These are phyloP conservation scores for Leptothorax acervorum DNA, from an alignment of 2,888 invertebrate genomes.

Conservation along the genomic window DNA sequence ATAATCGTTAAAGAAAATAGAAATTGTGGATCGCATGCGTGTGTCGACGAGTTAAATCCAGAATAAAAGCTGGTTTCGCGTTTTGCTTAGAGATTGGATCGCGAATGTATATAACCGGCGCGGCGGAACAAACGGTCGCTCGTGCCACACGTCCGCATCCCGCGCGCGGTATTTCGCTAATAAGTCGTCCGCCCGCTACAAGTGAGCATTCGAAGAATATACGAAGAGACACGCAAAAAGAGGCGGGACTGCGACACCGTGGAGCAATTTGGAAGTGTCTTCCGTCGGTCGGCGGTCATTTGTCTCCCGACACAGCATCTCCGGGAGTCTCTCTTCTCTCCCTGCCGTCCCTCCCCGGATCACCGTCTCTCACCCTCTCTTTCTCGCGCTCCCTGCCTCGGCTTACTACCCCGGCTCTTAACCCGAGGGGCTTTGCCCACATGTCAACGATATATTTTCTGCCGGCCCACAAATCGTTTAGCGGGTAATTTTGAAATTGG, in stretches of 20 bases:
- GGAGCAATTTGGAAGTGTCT: constrained; percentile 78
- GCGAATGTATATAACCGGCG: constrained; percentile 17
- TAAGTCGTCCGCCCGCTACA: constrained; percentile 72
- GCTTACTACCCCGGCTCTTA: constrained; percentile 69
- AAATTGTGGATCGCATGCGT: neutral
- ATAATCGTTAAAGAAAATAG: neutral
- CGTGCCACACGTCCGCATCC: constrained; percentile 74
- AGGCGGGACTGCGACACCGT: constrained; percentile 76
- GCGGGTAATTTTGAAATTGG: constrained; percentile 85
- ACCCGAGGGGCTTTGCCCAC: constrained; percentile 78
- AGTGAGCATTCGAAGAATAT: constrained; percentile 65
- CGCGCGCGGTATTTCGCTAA: constrained; percentile 71
- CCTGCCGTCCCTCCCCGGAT: constrained; percentile 34
- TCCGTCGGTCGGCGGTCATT: constrained; percentile 82
- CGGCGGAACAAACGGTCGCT: constrained; percentile 44
- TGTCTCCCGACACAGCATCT: constrained; percentile 80
- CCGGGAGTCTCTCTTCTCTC: constrained; percentile 57
- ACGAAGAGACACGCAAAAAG: constrained; percentile 75
- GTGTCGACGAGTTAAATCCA: neutral
- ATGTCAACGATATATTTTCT: constrained; percentile 85
- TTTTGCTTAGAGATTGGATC: neutral
- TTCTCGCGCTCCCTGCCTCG: constrained; percentile 33
- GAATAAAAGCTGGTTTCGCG: neutral
- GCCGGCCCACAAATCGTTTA: constrained; percentile 85
- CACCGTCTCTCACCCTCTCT: constrained; percentile 30